Conservation (phyloP, 2,113 vertebrate genomes). For the Smithornis capensis region DNA sequence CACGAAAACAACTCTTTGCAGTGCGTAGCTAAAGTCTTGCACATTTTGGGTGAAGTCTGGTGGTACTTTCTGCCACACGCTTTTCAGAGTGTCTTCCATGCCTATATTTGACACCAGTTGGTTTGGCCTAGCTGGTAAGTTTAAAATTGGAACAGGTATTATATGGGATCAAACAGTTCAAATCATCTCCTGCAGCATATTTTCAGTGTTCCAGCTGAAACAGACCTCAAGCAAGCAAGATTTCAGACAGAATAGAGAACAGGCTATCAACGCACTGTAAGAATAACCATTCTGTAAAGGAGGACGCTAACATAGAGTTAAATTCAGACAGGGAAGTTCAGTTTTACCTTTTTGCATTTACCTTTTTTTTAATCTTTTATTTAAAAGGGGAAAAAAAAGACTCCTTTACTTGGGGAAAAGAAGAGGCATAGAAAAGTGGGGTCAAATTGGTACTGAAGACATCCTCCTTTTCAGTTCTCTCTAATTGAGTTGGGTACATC, state of each 20-base stretch:
- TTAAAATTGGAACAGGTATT: background rate
- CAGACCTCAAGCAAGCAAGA: background rate
- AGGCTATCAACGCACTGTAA: background rate
- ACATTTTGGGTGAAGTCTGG: background rate
- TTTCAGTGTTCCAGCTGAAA: background rate
- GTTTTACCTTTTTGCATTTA: background rate
- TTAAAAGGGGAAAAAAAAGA: background rate
- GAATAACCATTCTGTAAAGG: background rate
- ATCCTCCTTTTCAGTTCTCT: background rate
- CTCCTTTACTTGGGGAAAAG: background rate
- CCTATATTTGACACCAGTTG: background rate
- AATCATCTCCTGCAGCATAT: background rate
- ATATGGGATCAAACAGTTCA: background rate
- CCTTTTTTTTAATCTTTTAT: background rate
- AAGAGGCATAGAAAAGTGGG: background rate
- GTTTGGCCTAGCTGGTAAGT: background rate
- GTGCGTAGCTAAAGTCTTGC: background rate
- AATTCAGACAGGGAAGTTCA: background rate
- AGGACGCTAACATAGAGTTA: background rate
- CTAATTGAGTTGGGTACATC: background rate
- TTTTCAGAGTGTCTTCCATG: accelerated
- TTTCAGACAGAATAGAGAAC: background rate
- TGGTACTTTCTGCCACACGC: background rate
- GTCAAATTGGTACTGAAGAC: background rate
- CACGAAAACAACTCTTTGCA: background rate